phyloP scores from a whole-genome alignment of 2,888 invertebrate genomes.

The Ophioninae sp. region DNA sequence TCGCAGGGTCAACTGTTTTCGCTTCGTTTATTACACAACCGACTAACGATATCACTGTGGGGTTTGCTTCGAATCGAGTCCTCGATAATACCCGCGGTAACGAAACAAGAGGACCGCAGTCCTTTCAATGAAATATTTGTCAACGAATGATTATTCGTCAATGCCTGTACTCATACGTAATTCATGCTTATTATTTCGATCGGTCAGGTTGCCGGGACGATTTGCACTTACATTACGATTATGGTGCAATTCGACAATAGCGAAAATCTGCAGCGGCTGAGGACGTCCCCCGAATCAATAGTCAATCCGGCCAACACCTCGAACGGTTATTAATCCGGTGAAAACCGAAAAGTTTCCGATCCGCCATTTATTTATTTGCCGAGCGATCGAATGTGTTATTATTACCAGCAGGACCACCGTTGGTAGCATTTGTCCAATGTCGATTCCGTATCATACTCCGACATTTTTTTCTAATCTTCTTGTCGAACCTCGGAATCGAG shows the following conservation, averaged over 20 bases:
- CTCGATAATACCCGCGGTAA: constrained; percentile 53
- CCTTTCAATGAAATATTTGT: background rate
- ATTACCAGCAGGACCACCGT: background rate
- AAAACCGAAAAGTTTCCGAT: background rate
- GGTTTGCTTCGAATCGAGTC: constrained; percentile 56
- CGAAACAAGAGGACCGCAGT: background rate
- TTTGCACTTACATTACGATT: constrained; percentile 58
- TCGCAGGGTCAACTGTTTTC: constrained; percentile 57
- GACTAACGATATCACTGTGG: constrained; percentile 55
- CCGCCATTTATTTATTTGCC: background rate
- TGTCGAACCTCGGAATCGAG: constrained; percentile 16
- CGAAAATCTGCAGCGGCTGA: constrained; percentile 3
- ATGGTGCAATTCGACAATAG: constrained; percentile 59
- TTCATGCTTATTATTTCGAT: background rate
- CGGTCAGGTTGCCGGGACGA: constrained; percentile 54
- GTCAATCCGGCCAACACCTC: background rate
- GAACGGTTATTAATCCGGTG: background rate
- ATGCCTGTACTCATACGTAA: background rate
- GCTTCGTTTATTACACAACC: constrained; percentile 56
- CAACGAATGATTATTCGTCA: background rate
- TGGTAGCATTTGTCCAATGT: background rate
- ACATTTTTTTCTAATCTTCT: constrained; percentile 16
- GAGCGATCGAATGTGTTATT: background rate
- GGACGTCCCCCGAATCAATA: background rate
- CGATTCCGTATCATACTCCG: constrained; percentile 4